Base-by-base conservation (phyloP, 2,797 vertebrate genomes). In the Esox lucius region DNA sequence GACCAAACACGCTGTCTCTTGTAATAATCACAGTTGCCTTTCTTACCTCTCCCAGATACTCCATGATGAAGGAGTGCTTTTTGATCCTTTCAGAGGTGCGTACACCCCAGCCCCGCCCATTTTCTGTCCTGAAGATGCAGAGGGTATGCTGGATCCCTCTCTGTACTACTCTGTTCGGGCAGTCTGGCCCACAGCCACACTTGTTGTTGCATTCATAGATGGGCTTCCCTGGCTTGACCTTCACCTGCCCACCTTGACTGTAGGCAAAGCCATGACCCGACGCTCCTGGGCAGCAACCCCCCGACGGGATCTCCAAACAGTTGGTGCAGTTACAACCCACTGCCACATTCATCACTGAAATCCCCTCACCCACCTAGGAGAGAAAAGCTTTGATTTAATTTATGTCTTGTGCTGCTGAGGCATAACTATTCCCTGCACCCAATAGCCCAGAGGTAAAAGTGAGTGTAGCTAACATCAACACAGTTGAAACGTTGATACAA, bases 121-220 rank as follows among this genome's bases (percentile, higher is more conserved):
- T 86, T 61, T 89, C 74, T 0, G 94, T 95, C 71, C 91, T 93
- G 87, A 96, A 96, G 86, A 96, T 95, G 85, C 94, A 95, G 70
- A 95, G 91, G 69, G 95, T 87, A 33, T 94, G 93, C 81, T 84
- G 87, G 83, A 95, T 95, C 51, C 94, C 94, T 31, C 86, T 93
- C 88, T 96, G 94, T 59, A 95, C 95, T 70, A 96, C 93, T 0
- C 95, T 90, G 83, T 96, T 96, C 62, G 90, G 87, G 83, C 95
- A 96, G 7, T 95, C 93, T 19, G 86, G 73, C 6, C 92, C 90
- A 0, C 95, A 96, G 76, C 74, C 78, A 81, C 95, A 96, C 1
- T 90, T 86, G 0, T 90, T 91, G 88, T 96, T 95, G 83, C 95
- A 95, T 84, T 96, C 95, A 0, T 95, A 95, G 80, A 96, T 94